phyloP scores from a whole-genome alignment of 2,888 invertebrate genomes.

The Plagodis pulveraria region DNA sequence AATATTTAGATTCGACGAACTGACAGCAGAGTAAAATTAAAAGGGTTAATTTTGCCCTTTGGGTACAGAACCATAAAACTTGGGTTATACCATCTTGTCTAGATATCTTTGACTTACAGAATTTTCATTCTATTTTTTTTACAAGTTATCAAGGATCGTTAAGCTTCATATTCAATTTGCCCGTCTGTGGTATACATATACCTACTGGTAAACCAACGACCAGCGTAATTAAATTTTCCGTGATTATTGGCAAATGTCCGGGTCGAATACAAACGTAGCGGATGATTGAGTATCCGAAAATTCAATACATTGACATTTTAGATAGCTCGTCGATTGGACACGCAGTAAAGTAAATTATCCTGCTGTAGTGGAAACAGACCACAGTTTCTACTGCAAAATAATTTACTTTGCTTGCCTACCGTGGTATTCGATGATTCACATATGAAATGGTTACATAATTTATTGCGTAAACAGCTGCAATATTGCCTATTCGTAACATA shows the following conservation, averaged over 20 bases:
- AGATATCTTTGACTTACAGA: neutral
- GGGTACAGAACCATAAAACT: no score
- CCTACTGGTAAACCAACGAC: constrained; percentile 43
- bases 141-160: neutral
- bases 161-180: neutral
- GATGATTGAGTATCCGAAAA: constrained; percentile 44
- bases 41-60: no score
- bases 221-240: constrained; percentile 63
- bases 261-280: constrained; percentile 48
- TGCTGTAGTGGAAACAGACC: constrained; percentile 21
- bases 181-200: neutral
- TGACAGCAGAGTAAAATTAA: no score
- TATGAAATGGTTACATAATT: no score
- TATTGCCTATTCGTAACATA: no score
- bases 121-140: no score
- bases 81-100: no score
- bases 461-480: no score
- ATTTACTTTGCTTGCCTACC: no score
- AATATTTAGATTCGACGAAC: no score
- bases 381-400: no score
- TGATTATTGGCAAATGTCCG: constrained; percentile 53
- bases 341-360: constrained; percentile 34
- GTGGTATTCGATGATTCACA: no score
- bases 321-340: constrained; percentile 25
- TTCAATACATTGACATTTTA: constrained; percentile 30